These are phyloP conservation scores for Cyphomyrus plagiostoma DNA, from an alignment of 2,113 vertebrate genomes.

Conservation along the genomic window DNA sequence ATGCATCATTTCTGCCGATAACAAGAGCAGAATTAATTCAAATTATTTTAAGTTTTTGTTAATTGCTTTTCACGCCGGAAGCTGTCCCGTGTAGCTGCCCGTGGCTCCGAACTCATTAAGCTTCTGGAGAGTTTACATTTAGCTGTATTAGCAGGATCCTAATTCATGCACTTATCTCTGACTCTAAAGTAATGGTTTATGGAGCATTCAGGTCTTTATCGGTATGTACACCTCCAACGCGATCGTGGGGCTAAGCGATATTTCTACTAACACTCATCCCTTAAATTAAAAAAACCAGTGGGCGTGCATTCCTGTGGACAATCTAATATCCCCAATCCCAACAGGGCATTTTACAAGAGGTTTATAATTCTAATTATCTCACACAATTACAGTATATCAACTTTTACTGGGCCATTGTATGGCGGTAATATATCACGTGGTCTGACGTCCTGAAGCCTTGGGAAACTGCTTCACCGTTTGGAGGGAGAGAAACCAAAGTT, in stretches of 20 bases:
- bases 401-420: constrained; percentile 60
- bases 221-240: constrained; percentile 63
- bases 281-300: constrained; percentile 70
- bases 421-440: constrained; percentile 48
- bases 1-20: constrained; percentile 67
- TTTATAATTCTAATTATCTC: constrained; percentile 72
- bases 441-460: constrained; percentile 45
- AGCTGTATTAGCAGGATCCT: constrained; percentile 64
- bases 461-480: constrained; percentile 42
- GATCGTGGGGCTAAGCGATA: constrained; percentile 62
- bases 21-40: constrained; percentile 64
- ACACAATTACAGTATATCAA: constrained; percentile 67
- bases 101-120: constrained; percentile 58
- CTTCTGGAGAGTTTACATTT: constrained; percentile 66
- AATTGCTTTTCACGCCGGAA: constrained; percentile 72
- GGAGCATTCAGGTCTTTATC: constrained; percentile 64
- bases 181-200: constrained; percentile 63
- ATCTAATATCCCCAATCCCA: constrained; percentile 62
- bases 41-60: constrained; percentile 72
- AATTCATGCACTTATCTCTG: constrained; percentile 69
- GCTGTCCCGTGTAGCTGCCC: constrained; percentile 53
- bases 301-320: constrained; percentile 64
- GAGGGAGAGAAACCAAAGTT: constrained; percentile 36
- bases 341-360: constrained; percentile 63
- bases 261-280: constrained; percentile 66